Base-by-base conservation (phyloP, 2,888 invertebrate species). In the Protonemura montana region DNA sequence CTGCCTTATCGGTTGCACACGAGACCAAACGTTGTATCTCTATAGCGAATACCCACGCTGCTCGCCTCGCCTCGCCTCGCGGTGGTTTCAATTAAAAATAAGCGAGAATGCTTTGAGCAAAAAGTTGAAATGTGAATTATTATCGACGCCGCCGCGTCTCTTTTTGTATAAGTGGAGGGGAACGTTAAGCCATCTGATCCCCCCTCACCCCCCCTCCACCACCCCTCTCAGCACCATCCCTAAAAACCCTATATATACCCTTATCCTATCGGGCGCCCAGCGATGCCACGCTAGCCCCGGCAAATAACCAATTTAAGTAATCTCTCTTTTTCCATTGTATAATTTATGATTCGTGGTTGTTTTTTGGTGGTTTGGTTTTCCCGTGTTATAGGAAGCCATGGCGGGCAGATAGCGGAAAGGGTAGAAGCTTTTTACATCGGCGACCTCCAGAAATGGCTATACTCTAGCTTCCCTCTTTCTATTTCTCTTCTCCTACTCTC, bases 221-320 rank as follows among this genome's bases (percentile, higher is more conserved):
- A n/a, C n/a, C 26, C 80, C 28, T 26, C 77, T 84, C 83, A 42
- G 42, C 82, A 86, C 41, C 86, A 10, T 21, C 59, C 59, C 59
- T 35, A 21, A 59, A 59, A 59, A 59, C 3, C 59, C 59, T 59
- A 59, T 21, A 59, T 59, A 59, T 59, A 59, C 59, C 86, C 87
- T 87, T 87, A 87, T 87, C 87, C 87, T 87, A 59, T 87, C 85
- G 86, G n/a, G 85, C 59, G 59, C 16, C 59, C 13, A 2, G 3
- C 1, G 59, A 10, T 21, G 59, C 35, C 59, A 21, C 59, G 84
- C 87, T 85, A 87, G 85, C 86, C n/a, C n/a, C 87, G 87, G 87
- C 87, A 87, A 87, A 87, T 87, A 87, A 87, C 87, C 87, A 87
- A 87, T 87, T 87, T 87, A 87, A 87, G 87, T 87, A 87, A 87